These are phyloP conservation scores for Amaurobius ferox DNA, from an alignment of 2,888 invertebrate species.

Conservation along the genomic window DNA sequence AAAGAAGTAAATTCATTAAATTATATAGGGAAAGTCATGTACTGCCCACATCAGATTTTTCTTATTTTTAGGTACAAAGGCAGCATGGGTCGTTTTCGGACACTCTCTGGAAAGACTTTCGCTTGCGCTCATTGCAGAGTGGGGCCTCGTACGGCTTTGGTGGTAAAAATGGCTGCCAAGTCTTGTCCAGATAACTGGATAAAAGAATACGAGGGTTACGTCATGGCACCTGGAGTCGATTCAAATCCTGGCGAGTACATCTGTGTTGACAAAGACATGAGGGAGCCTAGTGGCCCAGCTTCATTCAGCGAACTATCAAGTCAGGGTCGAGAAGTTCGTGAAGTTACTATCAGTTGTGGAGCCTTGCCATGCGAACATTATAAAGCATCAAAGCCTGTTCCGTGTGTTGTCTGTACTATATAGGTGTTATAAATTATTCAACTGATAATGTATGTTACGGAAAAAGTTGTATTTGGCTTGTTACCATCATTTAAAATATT, in stretches of 20 bases:
- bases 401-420: conserved; percentile 55
- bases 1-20: too few species aligned
- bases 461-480: too few species aligned
- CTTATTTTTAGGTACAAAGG: conserved; percentile 43
- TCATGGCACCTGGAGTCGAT: conserved; percentile 37
- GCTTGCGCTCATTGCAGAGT: conserved; percentile 36
- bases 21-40: too few species aligned
- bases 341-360: conserved; percentile 44
- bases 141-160: neutral
- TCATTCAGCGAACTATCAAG: conserved; percentile 16
- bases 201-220: conserved; percentile 48
- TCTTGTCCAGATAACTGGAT: conserved; percentile 46
- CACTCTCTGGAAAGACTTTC: conserved; percentile 18
- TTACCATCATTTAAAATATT: too few species aligned
- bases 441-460: too few species aligned
- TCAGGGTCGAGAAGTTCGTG: neutral
- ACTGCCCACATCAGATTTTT: too few species aligned
- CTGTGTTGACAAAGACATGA: conserved; percentile 48
- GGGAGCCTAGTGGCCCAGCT: neutral
- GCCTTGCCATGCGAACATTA: conserved; percentile 43
- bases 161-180: conserved; percentile 14
- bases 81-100: neutral
- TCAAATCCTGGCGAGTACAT: conserved; percentile 46
- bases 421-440: too few species aligned
- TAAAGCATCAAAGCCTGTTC: conserved; percentile 10